Evolutionary conservation across 1,140 invertebrate species (phyloP), one percentile per base, ranked within the genome.

Genomic region (Euwallacea fornicatus): DNA sequence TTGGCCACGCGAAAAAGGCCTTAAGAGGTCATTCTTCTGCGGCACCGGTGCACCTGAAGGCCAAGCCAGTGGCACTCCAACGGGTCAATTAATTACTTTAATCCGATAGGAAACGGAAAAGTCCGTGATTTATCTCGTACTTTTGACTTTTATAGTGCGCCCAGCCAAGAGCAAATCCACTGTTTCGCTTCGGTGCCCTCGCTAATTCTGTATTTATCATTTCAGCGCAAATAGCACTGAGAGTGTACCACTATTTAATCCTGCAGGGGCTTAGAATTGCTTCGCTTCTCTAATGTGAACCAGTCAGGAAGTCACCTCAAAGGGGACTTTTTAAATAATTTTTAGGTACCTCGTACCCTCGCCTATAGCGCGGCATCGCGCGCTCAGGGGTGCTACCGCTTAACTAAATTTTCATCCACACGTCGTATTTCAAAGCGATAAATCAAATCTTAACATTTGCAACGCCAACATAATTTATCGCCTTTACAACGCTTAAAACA

Each of bases 81-180:
- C 6, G n/a, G 60, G 42, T 62, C 60, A 62, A 62, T 62, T 62
- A 62, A 62, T 62, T 62, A 62, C 46, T 62, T 62, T 62, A 62
- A 62, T 62, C 60, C 60, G 60, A 62, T 62, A 33, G 60, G 60
- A 62, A 62, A 62, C 43, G 60, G 60, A 62, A 62, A 62, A 62
- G 60, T 62, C 60, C n/a, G 60, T 62, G 60, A 62, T 62, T 62
- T 62, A 62, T 62, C 60, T 46, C 60, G 8, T 50, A 50, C 46
- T 50, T 62, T 62, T 62, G 60, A 62, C 60, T 62, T 62, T 62
- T 62, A 62, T 62, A 62, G 60, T 62, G 43, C 60, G 21, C 60
- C 43, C 60, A 62, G 43, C 60, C 42, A 62, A 60, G 58, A 60
- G 58, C 58, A 60, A 60, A 60, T 42, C 21, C 21, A 62, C 60